Base-by-base conservation (phyloP, 2,797 vertebrate species). In the Neostethus bicornis region DNA sequence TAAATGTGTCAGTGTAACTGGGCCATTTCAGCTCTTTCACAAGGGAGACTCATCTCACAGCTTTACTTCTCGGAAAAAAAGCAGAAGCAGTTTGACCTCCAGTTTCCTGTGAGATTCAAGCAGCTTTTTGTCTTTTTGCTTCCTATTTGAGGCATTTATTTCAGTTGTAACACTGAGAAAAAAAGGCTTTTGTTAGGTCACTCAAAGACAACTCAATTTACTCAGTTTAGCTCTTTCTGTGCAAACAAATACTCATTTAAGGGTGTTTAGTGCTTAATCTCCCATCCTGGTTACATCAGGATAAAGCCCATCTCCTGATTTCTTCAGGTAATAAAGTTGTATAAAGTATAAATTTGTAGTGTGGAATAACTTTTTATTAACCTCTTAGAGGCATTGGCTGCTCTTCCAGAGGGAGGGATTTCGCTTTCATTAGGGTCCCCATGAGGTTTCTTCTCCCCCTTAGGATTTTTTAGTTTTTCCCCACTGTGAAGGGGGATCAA, bases 41-140 rank as follows among this genome's bases (percentile, higher is more conserved):
- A 55, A 63, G 55, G 50, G 32, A 76, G 61, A 74, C 61, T 80
- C 48, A 58, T 78, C 75, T 79, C 61, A 82, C 65, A 73, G 76
- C 75, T 86, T 78, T 58, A 85, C 79, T 84, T 88, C 77, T 86
- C 61, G 73, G 84, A 85, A 78, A 83, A 85, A 76, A 80, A 55
- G 68, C 83, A 74, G 75, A 76, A 66, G 51, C 74, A 71, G 80
- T 80, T 86, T 89, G 87, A 90, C 89, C 86, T 80, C 71, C 70
- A 70, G 83, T 83, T 93, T 92, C 90, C 90, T 91, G 89, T 87
- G 75, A 80, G 84, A 82, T 87, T 85, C 74, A 85, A 80, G 76
- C 70, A 74, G 70, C 59, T 68, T 75, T 75, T 81, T 84, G 80
- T 80, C 51, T 84, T 60, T 77, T 42, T 13, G 70, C 65, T 77